phyloP scores from a whole-genome alignment of 2,888 invertebrate species.

The Odiellus spinosus region DNA sequence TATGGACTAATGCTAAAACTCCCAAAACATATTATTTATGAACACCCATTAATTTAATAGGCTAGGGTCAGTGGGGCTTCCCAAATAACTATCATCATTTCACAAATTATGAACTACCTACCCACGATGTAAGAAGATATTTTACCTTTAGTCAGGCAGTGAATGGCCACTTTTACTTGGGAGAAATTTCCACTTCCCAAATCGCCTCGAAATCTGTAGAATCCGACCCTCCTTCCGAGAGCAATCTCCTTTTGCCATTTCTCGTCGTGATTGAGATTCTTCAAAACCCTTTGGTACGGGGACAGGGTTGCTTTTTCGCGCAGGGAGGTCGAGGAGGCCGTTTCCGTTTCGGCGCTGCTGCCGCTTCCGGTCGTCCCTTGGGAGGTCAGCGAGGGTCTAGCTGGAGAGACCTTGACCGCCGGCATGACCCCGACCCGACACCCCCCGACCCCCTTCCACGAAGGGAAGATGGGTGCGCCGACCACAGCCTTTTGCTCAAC shows the following conservation, averaged over 20 bases:
- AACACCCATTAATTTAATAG: too few relatives aligned
- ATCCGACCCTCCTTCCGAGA: constrained; percentile 53
- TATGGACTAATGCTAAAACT: too few relatives aligned
- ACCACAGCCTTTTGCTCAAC: too few relatives aligned
- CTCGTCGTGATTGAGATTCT: constrained; percentile 24
- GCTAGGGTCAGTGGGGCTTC: too few relatives aligned
- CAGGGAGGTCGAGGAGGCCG: background rate
- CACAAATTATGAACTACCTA: too few relatives aligned
- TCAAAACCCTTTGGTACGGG: constrained; percentile 22
- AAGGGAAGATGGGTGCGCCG: too few relatives aligned
- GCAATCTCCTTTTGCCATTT: constrained; percentile 41
- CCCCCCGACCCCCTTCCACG: too few relatives aligned
- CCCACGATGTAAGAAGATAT: too few relatives aligned
- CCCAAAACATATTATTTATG: too few relatives aligned
- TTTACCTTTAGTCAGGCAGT: constrained; percentile 53
- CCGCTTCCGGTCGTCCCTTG: background rate
- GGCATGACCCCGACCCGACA: background rate
- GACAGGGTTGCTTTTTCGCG: constrained; percentile 3
- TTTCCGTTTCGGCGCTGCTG: background rate
- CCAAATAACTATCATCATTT: too few relatives aligned
- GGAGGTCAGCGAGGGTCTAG: background rate
- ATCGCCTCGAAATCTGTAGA: constrained; percentile 56
- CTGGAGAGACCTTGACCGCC: background rate
- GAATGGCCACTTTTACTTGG: constrained; percentile 55
- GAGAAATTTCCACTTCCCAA: constrained; percentile 63